These are phyloP conservation scores for Amblyopsis rosae DNA, from an alignment of 2,113 vertebrate species.

Conservation along the genomic window DNA sequence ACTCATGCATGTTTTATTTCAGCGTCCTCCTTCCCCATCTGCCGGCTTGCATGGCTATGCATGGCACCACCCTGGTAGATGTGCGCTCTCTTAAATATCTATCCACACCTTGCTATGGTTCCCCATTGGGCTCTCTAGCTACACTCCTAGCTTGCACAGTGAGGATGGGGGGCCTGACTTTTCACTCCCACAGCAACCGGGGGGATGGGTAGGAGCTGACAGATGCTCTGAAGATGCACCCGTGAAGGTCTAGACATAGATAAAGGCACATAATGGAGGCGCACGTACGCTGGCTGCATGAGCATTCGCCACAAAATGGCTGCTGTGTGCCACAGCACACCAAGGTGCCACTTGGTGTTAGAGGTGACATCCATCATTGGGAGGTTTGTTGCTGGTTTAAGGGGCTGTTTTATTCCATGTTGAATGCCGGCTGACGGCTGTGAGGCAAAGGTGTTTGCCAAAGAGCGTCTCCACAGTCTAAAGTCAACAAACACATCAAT, in stretches of 20 bases:
- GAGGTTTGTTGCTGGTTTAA: conserved; percentile 18
- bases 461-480: conserved; percentile 4
- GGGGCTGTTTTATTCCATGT: neutral
- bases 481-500: conserved; percentile 1
- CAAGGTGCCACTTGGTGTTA: conserved; percentile 4
- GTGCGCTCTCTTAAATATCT: conserved; percentile 58
- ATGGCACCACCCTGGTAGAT: conserved; percentile 47
- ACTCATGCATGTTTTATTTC: conserved; percentile 91
- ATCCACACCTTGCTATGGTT: conserved; percentile 55
- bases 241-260: conserved; percentile 63
- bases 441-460: conserved; percentile 14
- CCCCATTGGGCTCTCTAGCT: conserved; percentile 50
- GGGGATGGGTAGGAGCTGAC: conserved; percentile 58
- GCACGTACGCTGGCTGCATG: conserved; percentile 41
- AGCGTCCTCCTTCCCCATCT: conserved; percentile 74
- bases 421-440: conserved; percentile 7
- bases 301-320: conserved; percentile 62
- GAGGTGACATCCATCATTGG: conserved; percentile 29
- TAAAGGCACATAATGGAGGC: conserved; percentile 64
- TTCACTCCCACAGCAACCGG: conserved; percentile 50
- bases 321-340: conserved; percentile 25
- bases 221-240: conserved; percentile 66
- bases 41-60: conserved; percentile 60
- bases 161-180: conserved; percentile 37
- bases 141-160: conserved; percentile 40